Conservation (phyloP, 2,113 vertebrate genomes). For the Martes martes region DNA sequence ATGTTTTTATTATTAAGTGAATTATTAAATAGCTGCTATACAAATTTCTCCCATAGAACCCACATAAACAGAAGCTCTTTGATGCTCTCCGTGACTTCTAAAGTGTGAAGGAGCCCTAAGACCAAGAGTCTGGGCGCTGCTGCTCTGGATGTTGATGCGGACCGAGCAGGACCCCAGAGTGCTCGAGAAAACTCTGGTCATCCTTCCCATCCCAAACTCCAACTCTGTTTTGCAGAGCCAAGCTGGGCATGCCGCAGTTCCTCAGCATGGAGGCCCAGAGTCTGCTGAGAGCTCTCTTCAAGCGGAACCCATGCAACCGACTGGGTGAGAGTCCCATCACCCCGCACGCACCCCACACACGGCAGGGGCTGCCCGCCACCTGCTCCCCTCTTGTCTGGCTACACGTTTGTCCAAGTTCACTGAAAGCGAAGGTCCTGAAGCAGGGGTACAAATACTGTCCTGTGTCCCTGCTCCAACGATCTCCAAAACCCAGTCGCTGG, state of each 20-base stretch:
- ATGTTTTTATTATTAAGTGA: neutral
- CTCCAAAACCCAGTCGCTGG: neutral
- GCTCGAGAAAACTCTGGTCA: rapidly evolving
- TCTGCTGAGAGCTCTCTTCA: constrained; percentile 95
- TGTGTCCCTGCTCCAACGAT: rapidly evolving
- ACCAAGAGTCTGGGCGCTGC: rapidly evolving
- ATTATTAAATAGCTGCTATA: neutral
- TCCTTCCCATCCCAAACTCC: neutral
- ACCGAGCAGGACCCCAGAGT: neutral
- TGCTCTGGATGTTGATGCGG: neutral
- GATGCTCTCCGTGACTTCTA: neutral
- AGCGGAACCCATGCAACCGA: constrained; percentile 95
- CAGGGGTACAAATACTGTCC: rapidly evolving
- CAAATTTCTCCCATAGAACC: rapidly evolving
- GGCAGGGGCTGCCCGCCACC: rapidly evolving
- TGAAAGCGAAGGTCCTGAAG: neutral
- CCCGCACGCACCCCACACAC: too few relatives aligned
- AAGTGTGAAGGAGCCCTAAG: neutral
- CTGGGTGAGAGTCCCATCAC: constrained; percentile 83
- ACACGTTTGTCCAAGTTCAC: neutral
- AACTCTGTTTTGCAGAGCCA: constrained; percentile 87
- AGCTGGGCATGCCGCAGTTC: constrained; percentile 97
- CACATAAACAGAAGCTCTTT: neutral
- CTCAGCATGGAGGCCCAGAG: constrained; percentile 95
- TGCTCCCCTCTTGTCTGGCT: rapidly evolving